Evolutionary conservation across 2,797 vertebrate species (phyloP), one percentile per base, ranked within the genome.

Genomic region (Decapterus maruadsi): DNA sequence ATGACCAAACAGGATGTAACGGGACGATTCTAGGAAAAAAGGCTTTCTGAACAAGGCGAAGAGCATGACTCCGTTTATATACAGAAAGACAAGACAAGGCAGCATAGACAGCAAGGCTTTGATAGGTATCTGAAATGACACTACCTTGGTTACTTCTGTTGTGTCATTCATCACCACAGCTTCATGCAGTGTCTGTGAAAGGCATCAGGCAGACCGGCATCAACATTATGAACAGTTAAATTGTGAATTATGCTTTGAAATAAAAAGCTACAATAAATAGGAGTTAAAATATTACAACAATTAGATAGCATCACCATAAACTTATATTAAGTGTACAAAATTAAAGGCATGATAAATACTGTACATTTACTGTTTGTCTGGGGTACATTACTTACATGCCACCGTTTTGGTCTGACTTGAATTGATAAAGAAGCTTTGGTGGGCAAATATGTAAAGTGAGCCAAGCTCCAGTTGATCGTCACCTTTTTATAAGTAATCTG

Each of bases 1-100:
- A 59, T 94, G 91, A 17, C 79, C 84, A 40, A 94, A 94, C 5
- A 95, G 84, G 50, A 94, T 77, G n/a, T 93, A 94, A 0, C 88
- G 89, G 2, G 92, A 62, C 2, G 79, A 78, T 61, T 93, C 91
- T 60, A 80, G 63, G 7, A 94, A 80, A 7, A 76, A 8, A 17
- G 88, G 70, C 66, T 87, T 93, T 12, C 57, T 88, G 53, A 84
- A 26, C 54, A 95, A 10, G 17, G 89, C 66, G 3, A 89, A 84
- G 43, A 94, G 42, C 93, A 94, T 93, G 64, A 93, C 51, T 0
- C 57, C 12, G 14, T 94, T 94, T 6, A 94, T 20, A 19, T 89
- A 94, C 2, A 95, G 51, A 45, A 90, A 91, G 51, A 91, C 1
- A 12, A 90, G 8, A 46, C 86, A 83, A 1, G 87, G 89, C 66